Conservation (phyloP, 2,797 vertebrate species). For the Hydrocynus forskahlii region DNA sequence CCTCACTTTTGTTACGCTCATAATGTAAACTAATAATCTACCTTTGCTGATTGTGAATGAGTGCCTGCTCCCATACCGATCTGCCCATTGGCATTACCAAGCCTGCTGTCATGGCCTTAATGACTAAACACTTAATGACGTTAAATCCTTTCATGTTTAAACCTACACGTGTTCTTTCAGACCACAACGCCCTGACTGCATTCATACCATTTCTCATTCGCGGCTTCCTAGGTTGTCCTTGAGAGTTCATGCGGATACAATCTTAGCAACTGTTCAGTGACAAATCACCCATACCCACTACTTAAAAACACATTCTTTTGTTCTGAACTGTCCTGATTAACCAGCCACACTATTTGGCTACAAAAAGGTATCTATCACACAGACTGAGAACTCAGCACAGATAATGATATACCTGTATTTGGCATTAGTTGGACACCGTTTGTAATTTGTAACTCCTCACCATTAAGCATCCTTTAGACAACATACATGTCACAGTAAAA, state of each 20-base stretch:
- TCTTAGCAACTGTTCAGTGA: not conserved
- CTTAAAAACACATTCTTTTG: not conserved
- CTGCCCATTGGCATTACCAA: constrained; percentile 51
- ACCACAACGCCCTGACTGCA: not conserved
- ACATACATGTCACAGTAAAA: not conserved
- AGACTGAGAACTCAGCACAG: not conserved
- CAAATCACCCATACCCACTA: not conserved
- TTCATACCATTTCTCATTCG: not conserved
- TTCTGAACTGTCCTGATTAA: not conserved
- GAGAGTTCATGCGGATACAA: constrained; percentile 1
- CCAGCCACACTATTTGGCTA: not conserved
- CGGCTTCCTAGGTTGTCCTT: constrained; percentile 8
- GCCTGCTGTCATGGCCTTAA: constrained; percentile 78
- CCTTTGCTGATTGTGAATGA: constrained; percentile 10
- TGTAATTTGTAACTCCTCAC: not conserved
- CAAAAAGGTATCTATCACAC: not conserved
- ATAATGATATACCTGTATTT: not conserved
- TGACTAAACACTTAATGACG: not conserved
- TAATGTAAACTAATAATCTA: constrained; percentile 3
- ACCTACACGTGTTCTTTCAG: not conserved
- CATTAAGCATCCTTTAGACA: not conserved
- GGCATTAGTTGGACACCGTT: not conserved
- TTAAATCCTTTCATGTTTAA: not conserved
- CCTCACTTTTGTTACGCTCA: not conserved
- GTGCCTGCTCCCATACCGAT: not conserved